Evolutionary conservation across 2,797 vertebrate species (phyloP).

Genomic region (Acropternis orthonyx): DNA sequence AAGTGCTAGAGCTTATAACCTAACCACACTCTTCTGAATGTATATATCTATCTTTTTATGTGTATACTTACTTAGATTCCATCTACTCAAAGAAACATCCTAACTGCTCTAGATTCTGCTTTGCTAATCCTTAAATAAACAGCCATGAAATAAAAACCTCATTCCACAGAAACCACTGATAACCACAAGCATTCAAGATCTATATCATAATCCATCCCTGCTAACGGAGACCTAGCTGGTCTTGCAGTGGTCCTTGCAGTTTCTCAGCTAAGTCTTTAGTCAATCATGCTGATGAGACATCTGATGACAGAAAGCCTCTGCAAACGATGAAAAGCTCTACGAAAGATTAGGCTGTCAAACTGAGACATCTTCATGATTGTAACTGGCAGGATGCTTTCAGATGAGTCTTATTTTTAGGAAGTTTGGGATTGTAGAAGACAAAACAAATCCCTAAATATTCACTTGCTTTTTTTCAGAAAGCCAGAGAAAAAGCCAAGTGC

Average conservation of each 20-base stretch:
- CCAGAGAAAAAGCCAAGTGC: neutral
- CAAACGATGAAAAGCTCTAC: neutral
- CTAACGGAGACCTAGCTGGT: neutral
- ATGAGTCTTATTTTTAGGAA: neutral
- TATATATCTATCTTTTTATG: neutral
- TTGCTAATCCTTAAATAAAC: neutral
- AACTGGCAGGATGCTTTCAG: neutral
- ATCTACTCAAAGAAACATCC: neutral
- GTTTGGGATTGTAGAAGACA: neutral
- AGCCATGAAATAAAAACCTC: neutral
- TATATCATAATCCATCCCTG: neutral
- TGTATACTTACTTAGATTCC: neutral
- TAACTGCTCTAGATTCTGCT: neutral
- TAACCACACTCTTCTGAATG: neutral
- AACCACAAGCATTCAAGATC: conserved; percentile 5
- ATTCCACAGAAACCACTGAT: neutral
- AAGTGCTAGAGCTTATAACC: neutral
- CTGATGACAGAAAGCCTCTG: neutral
- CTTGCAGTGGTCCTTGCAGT: neutral
- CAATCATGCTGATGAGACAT: neutral
- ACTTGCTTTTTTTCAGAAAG: neutral
- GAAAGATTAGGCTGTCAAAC: neutral
- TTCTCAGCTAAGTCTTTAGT: neutral
- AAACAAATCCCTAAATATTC: neutral
- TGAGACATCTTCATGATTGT: neutral